Evolutionary conservation across 2,113 vertebrate species (phyloP).

Genomic region (Salvelinus alpinus): DNA sequence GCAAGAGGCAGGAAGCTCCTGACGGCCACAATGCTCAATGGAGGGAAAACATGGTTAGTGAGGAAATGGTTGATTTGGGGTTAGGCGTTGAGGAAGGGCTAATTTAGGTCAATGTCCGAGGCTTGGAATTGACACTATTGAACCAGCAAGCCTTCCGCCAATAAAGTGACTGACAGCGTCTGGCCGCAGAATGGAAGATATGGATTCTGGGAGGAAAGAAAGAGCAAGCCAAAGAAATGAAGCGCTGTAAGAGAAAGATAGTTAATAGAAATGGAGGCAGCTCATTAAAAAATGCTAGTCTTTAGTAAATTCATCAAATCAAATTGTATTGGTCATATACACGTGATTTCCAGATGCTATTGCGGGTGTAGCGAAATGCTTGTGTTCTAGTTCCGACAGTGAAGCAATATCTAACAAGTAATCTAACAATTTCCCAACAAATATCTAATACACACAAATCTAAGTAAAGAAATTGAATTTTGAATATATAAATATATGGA

Average conservation of each 20-base stretch:
- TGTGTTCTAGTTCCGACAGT: no score
- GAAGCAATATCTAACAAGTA: no score
- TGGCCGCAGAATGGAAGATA: constrained; percentile 71
- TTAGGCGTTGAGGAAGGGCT: constrained; percentile 55
- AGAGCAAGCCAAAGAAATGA: constrained; percentile 51
- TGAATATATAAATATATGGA: no score
- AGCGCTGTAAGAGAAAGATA: constrained; percentile 40
- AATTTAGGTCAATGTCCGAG: constrained; percentile 66
- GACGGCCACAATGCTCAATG: constrained; percentile 12
- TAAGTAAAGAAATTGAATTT: no score
- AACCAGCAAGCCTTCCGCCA: constrained; percentile 68
- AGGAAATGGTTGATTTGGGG: constrained; percentile 47
- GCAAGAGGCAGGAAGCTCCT: neutral
- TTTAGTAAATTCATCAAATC: constrained; percentile 2
- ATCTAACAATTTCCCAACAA: no score
- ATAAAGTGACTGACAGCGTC: constrained; percentile 75
- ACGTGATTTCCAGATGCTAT: constrained; percentile 21
- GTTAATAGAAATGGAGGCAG: constrained; percentile 46
- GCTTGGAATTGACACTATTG: constrained; percentile 71
- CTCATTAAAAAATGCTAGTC: constrained; percentile 54
- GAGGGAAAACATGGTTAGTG: constrained; percentile 17
- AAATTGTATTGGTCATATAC: no score
- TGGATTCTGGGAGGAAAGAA: constrained; percentile 63
- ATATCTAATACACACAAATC: no score
- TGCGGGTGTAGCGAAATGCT: neutral